phyloP scores from a whole-genome alignment of 2,113 vertebrate genomes.

The Andinoacara biseriatus region DNA sequence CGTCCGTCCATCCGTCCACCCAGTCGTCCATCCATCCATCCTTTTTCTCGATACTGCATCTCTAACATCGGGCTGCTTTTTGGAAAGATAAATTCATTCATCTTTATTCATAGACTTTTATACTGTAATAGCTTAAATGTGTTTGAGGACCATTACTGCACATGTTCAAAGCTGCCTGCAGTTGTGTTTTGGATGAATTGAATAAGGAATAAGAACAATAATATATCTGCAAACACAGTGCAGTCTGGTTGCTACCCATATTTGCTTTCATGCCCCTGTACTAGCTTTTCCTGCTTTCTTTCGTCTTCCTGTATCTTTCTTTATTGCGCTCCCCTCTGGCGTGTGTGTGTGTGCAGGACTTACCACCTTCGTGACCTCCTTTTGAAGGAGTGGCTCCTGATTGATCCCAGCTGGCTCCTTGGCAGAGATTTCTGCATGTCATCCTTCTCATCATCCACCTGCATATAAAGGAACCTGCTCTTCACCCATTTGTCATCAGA shows the following conservation, averaged over 20 bases:
- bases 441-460: neutral
- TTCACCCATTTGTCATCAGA: neutral
- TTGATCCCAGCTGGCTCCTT: neutral
- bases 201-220: neutral
- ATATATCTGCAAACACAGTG: neutral
- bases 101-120: neutral
- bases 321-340: neutral
- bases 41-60: no score
- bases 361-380: neutral
- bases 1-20: no score
- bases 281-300: neutral
- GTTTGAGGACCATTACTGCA: neutral
- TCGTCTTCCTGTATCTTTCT: neutral
- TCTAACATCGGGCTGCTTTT: no score
- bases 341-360: neutral
- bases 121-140: neutral
- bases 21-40: no score
- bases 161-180: neutral
- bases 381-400: neutral
- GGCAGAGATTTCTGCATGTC: neutral
- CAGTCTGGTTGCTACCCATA: neutral
- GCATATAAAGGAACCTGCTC: neutral
- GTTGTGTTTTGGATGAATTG: neutral
- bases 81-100: neutral
- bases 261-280: neutral